Percentiles rank a stretch among this genome's conserved stretches.
These are phyloP conservation scores for Lerema accius DNA, from an alignment of 1,140 invertebrate species.

Conservation along the genomic window DNA sequence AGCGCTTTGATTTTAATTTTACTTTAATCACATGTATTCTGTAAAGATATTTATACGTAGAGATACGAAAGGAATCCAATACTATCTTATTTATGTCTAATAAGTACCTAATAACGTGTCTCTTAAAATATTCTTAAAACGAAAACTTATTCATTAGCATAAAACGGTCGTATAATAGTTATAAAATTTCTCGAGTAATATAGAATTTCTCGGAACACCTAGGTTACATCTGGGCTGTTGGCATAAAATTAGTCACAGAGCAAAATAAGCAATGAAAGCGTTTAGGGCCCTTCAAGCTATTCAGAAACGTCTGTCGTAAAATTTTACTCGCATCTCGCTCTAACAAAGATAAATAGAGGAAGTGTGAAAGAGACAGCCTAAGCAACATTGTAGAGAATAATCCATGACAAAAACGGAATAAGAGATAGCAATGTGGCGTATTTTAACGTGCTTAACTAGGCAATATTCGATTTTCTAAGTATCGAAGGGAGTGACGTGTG, in stretches of 20 bases:
- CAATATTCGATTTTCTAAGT: conserved; percentile 41
- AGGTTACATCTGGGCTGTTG: conserved; percentile 50
- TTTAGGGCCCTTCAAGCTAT: conserved; percentile 65
- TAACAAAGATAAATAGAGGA: conserved; percentile 17
- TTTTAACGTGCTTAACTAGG: conserved; percentile 53
- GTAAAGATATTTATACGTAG: too few species aligned
- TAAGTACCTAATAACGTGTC: background rate
- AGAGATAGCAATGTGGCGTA: conserved; percentile 53
- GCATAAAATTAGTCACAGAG: conserved; percentile 75
- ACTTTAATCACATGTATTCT: too few species aligned
- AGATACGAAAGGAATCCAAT: too few species aligned
- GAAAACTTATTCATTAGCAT: conserved; percentile 46
- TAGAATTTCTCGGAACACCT: conserved; percentile 62
- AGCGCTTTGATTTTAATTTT: too few species aligned
- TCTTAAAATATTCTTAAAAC: background rate
- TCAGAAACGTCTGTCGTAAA: conserved; percentile 63
- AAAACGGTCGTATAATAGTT: conserved; percentile 48
- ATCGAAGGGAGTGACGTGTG: conserved; percentile 14
- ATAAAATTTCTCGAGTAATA: conserved; percentile 54
- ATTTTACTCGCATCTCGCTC: conserved; percentile 51
- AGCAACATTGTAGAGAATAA: conserved; percentile 63
- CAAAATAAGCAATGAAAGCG: conserved; percentile 76
- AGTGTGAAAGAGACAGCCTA: conserved; percentile 45
- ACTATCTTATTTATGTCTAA: too few species aligned
- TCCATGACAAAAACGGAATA: conserved; percentile 61